Conservation (phyloP, 2,888 invertebrate genomes). For the Netelia melanura region DNA sequence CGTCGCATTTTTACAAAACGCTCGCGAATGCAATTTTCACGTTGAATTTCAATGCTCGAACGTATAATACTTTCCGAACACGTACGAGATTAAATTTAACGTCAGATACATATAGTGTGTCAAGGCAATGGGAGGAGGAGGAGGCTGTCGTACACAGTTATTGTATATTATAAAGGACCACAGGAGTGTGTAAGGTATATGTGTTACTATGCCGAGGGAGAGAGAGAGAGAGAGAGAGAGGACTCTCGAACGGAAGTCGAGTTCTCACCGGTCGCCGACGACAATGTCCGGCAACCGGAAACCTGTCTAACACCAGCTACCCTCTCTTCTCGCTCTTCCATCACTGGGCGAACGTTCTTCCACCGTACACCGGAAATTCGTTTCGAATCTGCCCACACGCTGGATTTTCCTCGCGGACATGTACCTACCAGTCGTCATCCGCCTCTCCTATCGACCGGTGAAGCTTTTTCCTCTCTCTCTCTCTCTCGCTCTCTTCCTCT, state of each 20-base stretch:
- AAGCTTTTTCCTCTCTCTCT: conserved; percentile 27
- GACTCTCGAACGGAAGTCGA: conserved; percentile 52
- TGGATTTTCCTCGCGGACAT: conserved; percentile 35
- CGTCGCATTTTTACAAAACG: too few relatives aligned
- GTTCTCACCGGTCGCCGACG: conserved; percentile 57
- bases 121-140: conserved; percentile 1
- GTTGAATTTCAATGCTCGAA: too few relatives aligned
- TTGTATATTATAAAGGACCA: conserved; percentile 32
- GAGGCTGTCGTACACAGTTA: conserved; percentile 23
- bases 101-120: not conserved
- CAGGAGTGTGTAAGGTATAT: conserved; percentile 29
- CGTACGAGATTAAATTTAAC: not conserved
- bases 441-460: conserved; percentile 10
- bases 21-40: too few relatives aligned
- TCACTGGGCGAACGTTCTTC: conserved; percentile 24
- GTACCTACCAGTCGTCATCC: not conserved
- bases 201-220: conserved; percentile 18
- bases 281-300: conserved; percentile 66
- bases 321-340: conserved; percentile 19
- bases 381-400: conserved; percentile 57
- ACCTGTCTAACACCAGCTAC: conserved; percentile 45
- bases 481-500: not conserved
- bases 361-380: conserved; percentile 64
- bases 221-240: conserved; percentile 21
- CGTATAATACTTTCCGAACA: too few relatives aligned